phyloP scores from a whole-genome alignment of 2,797 vertebrate genomes.

The Darevskia nairensis region DNA sequence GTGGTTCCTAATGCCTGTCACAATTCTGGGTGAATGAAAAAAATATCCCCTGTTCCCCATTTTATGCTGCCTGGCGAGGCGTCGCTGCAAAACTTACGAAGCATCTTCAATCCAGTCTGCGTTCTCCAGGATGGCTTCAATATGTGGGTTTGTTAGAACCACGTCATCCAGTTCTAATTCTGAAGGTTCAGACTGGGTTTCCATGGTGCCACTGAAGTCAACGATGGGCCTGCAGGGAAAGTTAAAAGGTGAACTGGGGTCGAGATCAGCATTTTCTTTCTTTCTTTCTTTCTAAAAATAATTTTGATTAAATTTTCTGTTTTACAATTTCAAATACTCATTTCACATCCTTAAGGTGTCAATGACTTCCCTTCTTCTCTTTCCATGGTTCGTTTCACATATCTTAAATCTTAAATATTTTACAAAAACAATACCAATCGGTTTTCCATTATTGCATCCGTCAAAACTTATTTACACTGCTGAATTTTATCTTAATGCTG shows the following conservation, averaged over 20 bases:
- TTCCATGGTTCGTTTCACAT: too few relatives aligned
- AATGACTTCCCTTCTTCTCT: too few relatives aligned
- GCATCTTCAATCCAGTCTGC: conserved; percentile 98
- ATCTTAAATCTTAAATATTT: too few relatives aligned
- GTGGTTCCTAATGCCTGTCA: not conserved
- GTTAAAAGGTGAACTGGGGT: not conserved
- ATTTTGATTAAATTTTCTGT: too few relatives aligned
- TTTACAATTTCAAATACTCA: too few relatives aligned
- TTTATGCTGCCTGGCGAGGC: rapidly evolving
- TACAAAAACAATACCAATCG: too few relatives aligned
- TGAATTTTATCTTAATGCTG: too few relatives aligned
- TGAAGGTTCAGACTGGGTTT: conserved; percentile 93
- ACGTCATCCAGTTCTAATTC: conserved; percentile 96
- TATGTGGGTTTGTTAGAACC: conserved; percentile 97
- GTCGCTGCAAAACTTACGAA: conserved; percentile 82
- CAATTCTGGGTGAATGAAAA: not conserved
- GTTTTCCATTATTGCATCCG: too few relatives aligned
- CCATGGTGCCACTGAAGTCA: conserved; percentile 92
- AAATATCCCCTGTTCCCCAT: not conserved
- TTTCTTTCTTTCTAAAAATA: too few relatives aligned
- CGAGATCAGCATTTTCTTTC: not conserved
- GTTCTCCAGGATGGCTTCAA: conserved; percentile 96
- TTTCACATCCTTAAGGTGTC: too few relatives aligned
- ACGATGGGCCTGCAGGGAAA: conserved; percentile 86
- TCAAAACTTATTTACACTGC: too few relatives aligned